Evolutionary conservation across 2,113 vertebrate genomes (phyloP).

Genomic region (Anhinga rufa): DNA sequence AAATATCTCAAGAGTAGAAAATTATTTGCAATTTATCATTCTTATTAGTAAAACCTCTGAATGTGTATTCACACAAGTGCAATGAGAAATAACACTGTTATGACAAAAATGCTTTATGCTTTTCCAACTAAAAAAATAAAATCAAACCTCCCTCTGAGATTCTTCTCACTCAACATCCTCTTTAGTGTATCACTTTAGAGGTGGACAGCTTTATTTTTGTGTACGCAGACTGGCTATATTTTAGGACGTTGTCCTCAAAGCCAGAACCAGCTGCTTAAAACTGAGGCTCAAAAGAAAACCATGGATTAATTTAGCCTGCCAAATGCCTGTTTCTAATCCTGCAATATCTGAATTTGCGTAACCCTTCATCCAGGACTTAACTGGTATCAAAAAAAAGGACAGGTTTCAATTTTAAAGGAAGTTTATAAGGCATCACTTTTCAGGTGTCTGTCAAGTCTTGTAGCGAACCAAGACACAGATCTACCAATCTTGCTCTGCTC

Average conservation of each 20-base stretch:
- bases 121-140: background rate
- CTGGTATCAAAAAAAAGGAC: background rate
- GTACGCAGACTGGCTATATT: background rate
- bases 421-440: background rate
- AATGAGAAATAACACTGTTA: background rate
- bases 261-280: background rate
- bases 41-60: background rate
- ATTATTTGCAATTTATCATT: slow-evolving; percentile 1
- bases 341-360: background rate
- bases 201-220: background rate
- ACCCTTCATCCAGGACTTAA: background rate
- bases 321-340: background rate
- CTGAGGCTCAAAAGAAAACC: background rate
- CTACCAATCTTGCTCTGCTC: background rate
- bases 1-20: background rate
- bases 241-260: background rate
- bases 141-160: background rate
- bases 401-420: background rate
- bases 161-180: background rate
- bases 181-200: background rate
- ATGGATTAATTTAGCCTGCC: background rate
- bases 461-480: background rate
- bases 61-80: background rate
- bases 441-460: background rate
- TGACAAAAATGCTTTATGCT: background rate